Evolutionary conservation across 92 coral and sea anemone species (phyloP), one percentile per base, ranked within the genome.

Genomic region (Phenganax subtilis): DNA sequence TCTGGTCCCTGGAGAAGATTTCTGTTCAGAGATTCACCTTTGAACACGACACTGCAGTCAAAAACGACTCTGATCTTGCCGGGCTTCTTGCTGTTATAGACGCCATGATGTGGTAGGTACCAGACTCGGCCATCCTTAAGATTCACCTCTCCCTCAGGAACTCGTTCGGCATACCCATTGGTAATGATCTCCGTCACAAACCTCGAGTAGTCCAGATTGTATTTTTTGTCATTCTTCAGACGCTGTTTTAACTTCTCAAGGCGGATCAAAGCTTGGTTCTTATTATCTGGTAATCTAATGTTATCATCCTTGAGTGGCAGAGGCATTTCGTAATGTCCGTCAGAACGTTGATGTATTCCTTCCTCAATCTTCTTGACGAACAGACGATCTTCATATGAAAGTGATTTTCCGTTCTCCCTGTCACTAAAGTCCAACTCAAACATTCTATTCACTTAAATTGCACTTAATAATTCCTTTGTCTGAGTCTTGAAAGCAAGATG

Each of bases 1-100:
- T 87, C 90, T 9, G 89, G 85, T 58, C 89, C 89, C 72, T 84
- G 86, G n/a, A n/a, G n/a, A n/a, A n/a, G n/a, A n/a, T n/a, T n/a
- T n/a, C n/a, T n/a, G 60, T 86, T 86, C 52, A 86, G 75, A 25
- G 86, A 82, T 30, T 86, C 86, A 11, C 70, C 89, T 59, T 76
- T 70, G 44, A 82, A 82, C 10, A 72, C 29, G 10, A 78, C 86
- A 47, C 82, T 80, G 54, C 82, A 81, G 53, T 81, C 79, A 20
- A 81, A 86, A 37, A 86, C 86, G 6, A 86, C 84, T 9, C 86
- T 64, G 20, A 82, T 64, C 79, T 78, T 81, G 15, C 47, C 71
- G 8, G 84, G 84, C 75, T 82, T 82, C 69, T 75, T 75, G 14
- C 83, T 82, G 66, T 86, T 77, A 29, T 76, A 86, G 8, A 83